These are phyloP conservation scores for Gonocerus acuteangulatus DNA, from an alignment of 2,888 invertebrate genomes.

Conservation along the genomic window DNA sequence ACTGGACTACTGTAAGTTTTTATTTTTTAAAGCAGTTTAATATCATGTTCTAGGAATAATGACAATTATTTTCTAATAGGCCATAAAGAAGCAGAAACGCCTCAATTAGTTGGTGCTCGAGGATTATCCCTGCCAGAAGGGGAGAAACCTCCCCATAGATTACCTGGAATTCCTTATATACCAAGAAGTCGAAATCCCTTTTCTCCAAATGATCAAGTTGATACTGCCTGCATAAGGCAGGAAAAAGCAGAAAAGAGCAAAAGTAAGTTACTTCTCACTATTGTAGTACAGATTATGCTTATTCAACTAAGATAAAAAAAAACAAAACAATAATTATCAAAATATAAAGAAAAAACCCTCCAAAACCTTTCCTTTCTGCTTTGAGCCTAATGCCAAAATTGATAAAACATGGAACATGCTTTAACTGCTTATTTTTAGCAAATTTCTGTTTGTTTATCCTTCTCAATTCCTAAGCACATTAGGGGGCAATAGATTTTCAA, in stretches of 20 bases:
- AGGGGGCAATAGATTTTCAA: too few species aligned
- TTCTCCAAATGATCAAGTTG: neutral
- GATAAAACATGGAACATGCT: too few species aligned
- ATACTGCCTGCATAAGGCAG: neutral
- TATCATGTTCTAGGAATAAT: neutral
- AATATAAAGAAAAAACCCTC: too few species aligned
- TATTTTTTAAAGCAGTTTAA: neutral
- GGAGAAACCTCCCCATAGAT: neutral
- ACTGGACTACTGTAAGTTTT: conserved; percentile 4
- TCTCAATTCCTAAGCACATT: too few species aligned
- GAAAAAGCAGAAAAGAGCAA: neutral
- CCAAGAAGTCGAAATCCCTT: neutral
- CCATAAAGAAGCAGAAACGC: neutral
- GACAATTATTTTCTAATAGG: too few species aligned
- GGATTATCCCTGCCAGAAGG: neutral
- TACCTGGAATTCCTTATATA: conserved; percentile 7
- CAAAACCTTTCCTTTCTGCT: too few species aligned
- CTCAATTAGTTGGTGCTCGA: conserved; percentile 11
- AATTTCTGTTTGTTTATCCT: too few species aligned
- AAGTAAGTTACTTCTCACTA: neutral
- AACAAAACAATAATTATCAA: too few species aligned
- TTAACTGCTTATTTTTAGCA: too few species aligned
- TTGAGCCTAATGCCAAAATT: too few species aligned
- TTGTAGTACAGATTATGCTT: too few species aligned
- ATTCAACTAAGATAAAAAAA: too few species aligned